Conservation (phyloP, 2,113 vertebrate genomes). For the Periophthalmodon schlosseri region DNA sequence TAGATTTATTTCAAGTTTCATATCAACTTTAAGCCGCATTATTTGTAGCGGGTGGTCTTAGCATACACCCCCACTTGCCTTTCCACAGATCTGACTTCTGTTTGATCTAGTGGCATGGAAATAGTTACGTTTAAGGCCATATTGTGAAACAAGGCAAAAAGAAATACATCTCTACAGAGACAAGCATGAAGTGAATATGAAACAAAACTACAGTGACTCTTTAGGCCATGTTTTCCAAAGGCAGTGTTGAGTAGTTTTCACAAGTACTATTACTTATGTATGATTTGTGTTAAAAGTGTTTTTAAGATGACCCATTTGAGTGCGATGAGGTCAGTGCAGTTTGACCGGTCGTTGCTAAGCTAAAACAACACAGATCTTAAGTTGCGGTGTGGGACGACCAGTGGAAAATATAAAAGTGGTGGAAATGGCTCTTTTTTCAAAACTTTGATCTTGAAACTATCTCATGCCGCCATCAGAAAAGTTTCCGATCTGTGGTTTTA, state of each 20-base stretch:
- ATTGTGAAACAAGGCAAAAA: too few relatives aligned
- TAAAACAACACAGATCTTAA: constrained; percentile 39
- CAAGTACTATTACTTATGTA: neutral
- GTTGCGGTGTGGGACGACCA: constrained; percentile 48
- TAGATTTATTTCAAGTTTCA: too few relatives aligned
- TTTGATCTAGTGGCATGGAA: too few relatives aligned
- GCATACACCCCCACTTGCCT: too few relatives aligned
- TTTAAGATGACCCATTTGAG: constrained; percentile 28
- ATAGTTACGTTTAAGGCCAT: too few relatives aligned
- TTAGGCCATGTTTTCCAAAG: neutral
- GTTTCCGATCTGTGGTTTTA: constrained; percentile 48
- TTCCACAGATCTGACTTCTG: too few relatives aligned
- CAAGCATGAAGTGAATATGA: neutral
- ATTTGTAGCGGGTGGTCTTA: too few relatives aligned
- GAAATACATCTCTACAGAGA: too few relatives aligned
- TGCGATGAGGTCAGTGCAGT: constrained; percentile 36
- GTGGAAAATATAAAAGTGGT: constrained; percentile 57
- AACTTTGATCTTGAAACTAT: constrained; percentile 54
- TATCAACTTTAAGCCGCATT: too few relatives aligned
- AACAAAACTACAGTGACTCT: neutral
- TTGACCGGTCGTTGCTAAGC: constrained; percentile 45
- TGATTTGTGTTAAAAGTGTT: neutral
- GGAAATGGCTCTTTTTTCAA: constrained; percentile 49
- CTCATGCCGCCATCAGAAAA: constrained; percentile 49
- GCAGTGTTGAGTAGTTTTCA: neutral